These are phyloP conservation scores for Apamea anceps DNA, from an alignment of 2,888 invertebrate species.

Conservation along the genomic window DNA sequence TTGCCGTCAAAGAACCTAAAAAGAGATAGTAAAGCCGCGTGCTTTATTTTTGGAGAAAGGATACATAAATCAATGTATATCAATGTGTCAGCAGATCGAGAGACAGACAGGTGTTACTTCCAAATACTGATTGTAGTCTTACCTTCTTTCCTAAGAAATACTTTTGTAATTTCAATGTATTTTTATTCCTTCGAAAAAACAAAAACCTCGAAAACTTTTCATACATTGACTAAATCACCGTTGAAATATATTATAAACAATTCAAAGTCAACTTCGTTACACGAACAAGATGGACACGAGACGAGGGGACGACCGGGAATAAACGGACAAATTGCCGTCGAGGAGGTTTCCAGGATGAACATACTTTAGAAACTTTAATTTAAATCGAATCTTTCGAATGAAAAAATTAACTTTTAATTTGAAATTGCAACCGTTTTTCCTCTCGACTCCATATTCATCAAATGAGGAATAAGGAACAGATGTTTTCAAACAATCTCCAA, in stretches of 20 bases:
- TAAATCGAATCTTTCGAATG: not conserved
- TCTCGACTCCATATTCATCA: constrained; percentile 24
- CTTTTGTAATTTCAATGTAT: not conserved
- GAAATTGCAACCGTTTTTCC: constrained; percentile 28
- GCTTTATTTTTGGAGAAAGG: not conserved
- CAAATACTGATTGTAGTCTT: constrained; percentile 24
- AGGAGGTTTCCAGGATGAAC: not conserved
- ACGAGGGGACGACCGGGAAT: too few species aligned
- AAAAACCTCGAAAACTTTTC: not conserved
- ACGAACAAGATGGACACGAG: not conserved
- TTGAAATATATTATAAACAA: not conserved
- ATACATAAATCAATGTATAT: constrained; percentile 51
- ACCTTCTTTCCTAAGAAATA: constrained; percentile 11
- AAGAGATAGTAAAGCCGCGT: not conserved
- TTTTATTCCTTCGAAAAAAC: not conserved
- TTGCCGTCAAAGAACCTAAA: not conserved
- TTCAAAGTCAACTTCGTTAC: not conserved
- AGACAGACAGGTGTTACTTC: constrained; percentile 28
- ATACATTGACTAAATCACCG: not conserved
- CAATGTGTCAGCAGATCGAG: constrained; percentile 34
- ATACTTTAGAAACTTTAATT: not conserved
- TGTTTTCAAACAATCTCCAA: constrained; percentile 49
- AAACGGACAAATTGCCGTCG: too few species aligned
- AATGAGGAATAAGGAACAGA: constrained; percentile 41
- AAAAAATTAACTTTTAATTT: constrained; percentile 11